Conservation (phyloP, 2,113 vertebrate genomes). For the Crotalus horridus region DNA sequence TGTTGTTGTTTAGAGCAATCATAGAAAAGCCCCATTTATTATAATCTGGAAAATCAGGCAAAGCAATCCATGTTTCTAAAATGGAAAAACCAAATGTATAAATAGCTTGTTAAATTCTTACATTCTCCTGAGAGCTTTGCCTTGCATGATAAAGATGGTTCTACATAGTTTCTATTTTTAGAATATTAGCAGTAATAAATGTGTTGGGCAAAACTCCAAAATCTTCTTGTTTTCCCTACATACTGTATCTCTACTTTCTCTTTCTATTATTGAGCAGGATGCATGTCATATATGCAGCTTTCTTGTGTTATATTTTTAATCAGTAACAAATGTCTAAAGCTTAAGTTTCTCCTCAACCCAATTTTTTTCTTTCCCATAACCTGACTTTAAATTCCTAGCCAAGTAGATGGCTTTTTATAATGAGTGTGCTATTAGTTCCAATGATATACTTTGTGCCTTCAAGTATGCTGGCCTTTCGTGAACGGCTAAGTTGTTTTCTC, state of each 20-base stretch:
- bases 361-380: no score
- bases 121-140: background rate
- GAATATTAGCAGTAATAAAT: background rate
- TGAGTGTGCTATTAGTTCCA: background rate
- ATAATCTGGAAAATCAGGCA: slow-evolving; percentile 92
- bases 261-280: background rate
- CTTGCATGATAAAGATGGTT: background rate
- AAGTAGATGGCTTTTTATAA: background rate
- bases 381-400: background rate
- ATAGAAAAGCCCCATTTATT: slow-evolving; percentile 97
- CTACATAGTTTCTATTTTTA: background rate
- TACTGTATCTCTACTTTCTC: background rate
- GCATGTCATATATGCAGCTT: background rate
- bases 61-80: slow-evolving; percentile 84
- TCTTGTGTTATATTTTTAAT: background rate
- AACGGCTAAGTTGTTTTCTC: background rate
- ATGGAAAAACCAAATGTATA: slow-evolving; percentile 1
- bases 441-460: background rate
- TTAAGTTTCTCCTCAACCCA: background rate
- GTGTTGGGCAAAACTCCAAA: background rate
- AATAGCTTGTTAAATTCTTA: background rate
- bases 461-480: background rate
- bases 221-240: background rate
- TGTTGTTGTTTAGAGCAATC: slow-evolving; percentile 84
- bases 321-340: background rate